Base-by-base conservation (phyloP, 2,888 invertebrate species). In the Eristalis pertinax region DNA sequence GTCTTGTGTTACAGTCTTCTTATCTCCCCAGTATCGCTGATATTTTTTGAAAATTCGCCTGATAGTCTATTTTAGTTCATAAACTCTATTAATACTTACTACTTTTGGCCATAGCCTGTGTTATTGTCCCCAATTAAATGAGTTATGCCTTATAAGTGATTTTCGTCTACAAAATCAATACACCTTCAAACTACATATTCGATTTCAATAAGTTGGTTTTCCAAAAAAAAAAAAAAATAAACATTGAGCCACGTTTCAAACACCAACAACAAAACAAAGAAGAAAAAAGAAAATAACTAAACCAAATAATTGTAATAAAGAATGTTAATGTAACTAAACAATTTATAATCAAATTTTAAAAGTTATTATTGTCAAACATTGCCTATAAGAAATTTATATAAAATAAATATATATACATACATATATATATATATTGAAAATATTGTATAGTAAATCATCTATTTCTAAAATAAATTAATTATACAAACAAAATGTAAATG, bases 381-480 rank as follows among this genome's bases (percentile, higher is more conserved):
- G 87, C 87, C 83, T 84, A 87, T 87, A 87, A 87, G 80, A 84
- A 84, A 80, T 75, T 84, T 87, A 84, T 87, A 87, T 76, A 75
- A 32, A 32, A 32, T 83, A 82, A 73, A 73, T 75, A 84, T 65
- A 85, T 75, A 80, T 77, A 77, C 1, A 50, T 50, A 50, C 7
- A 50, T 80, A 69, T 56, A 69, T 35, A 70, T 58, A 70, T 73
- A 82, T 79, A 87, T 87, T 83, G 78, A 86, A 87, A 87, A 80
- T 87, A 88, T 88, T 84, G 84, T 84, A 88, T 81, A 88, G 77
- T 72, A 84, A 88, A 88, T 77, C 43, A 77, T 76, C 80, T 88
- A 81, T 88, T 84, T 88, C 84, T 88, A 81, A 88, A 88, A 69
- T 88, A 84, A 88, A 79, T 88, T 73, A 81, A 84, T 80, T 88